These are phyloP conservation scores for Antheraea yamamai DNA, from an alignment of 2,888 invertebrate species.

Conservation along the genomic window DNA sequence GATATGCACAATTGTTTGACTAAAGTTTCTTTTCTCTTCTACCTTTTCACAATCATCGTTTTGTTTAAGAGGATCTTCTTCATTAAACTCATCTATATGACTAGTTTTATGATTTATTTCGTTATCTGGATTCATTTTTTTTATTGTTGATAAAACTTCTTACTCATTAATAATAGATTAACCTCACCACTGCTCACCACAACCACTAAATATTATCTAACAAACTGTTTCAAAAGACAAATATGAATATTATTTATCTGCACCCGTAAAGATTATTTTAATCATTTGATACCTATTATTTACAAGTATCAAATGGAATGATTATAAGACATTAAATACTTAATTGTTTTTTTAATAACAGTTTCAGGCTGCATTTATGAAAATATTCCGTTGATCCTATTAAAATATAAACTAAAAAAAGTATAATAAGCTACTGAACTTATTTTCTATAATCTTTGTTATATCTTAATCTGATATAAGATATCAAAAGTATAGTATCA, in stretches of 20 bases:
- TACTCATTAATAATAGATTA: background rate
- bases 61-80: slow-evolving; percentile 35
- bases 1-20: slow-evolving; percentile 38
- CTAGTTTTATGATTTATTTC: slow-evolving; percentile 21
- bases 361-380: background rate
- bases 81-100: slow-evolving; percentile 26
- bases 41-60: slow-evolving; percentile 25
- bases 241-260: background rate
- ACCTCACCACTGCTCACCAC: slow-evolving; percentile 5
- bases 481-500: slow-evolving; percentile 1
- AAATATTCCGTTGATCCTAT: background rate
- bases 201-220: slow-evolving; percentile 14
- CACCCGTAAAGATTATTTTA: slow-evolving; percentile 3
- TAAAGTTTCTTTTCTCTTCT: slow-evolving; percentile 36
- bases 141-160: background rate
- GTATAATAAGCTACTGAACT: background rate
- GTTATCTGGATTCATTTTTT: slow-evolving; percentile 25
- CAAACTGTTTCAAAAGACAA: background rate
- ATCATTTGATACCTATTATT: slow-evolving; percentile 1
- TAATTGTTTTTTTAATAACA: background rate
- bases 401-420: background rate
- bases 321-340: background rate
- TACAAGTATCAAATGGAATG: background rate
- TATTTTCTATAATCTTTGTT: background rate
- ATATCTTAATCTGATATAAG: background rate